These are phyloP conservation scores for Tenthredo scrophulariae DNA, from an alignment of 2,888 invertebrate genomes.

Conservation along the genomic window DNA sequence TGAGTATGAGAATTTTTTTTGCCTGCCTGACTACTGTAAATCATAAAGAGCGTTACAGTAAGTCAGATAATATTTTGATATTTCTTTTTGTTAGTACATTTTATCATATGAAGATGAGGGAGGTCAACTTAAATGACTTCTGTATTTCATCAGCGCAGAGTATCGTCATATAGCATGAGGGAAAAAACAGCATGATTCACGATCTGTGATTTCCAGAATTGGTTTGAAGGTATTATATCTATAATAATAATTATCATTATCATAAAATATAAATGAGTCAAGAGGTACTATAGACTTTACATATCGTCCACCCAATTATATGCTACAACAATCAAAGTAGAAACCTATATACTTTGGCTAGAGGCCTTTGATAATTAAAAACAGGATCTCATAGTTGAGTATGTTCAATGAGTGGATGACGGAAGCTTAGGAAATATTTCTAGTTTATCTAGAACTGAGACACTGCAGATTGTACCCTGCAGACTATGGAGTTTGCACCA, in stretches of 20 bases:
- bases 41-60: background rate
- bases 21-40: background rate
- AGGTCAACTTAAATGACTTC: background rate
- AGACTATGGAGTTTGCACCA: constrained; percentile 41
- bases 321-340: background rate
- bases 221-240: background rate
- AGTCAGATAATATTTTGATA: background rate
- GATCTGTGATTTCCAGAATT: background rate
- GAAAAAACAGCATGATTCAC: background rate
- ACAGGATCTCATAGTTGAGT: background rate
- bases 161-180: background rate
- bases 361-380: background rate
- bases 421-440: background rate
- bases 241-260: background rate
- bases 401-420: background rate
- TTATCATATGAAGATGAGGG: background rate
- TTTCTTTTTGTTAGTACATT: background rate
- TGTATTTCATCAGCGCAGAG: background rate
- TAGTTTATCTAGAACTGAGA: background rate
- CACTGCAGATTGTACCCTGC: constrained; percentile 11
- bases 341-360: background rate
- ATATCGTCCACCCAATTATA: background rate
- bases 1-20: background rate
- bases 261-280: background rate
- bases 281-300: background rate